Base-by-base conservation (phyloP, 2,797 vertebrate species). In the Ispidina picta region DNA sequence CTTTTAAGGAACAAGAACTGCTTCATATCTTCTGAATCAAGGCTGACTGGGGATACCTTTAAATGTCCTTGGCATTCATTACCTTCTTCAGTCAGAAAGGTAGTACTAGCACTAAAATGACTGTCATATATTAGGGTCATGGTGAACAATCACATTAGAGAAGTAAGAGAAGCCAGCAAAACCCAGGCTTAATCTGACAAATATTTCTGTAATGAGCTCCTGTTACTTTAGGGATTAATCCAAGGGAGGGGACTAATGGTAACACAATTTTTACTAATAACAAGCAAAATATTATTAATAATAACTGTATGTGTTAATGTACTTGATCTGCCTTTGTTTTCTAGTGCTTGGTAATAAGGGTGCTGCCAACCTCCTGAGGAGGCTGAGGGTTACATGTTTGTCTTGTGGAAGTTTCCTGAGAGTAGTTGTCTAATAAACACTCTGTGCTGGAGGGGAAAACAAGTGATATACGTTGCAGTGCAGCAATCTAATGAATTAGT, bases 401-500 rank as follows among this genome's bases (percentile, higher is more conserved):
- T 92, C 80, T 88, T 63, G 35, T 41, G 49, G 60, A 94, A 91
- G 48, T 44, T 93, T 89, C 63, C 74, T 83, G 83, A 89, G 93
- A 91, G 35, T 37, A 41, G 55, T 10, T 88, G 88, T 89, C 70
- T 83, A 60, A 89, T 86, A 94, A 92, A 91, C 74, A 41, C 48
- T 64, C 62, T 7, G 44, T 91, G 92, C 81, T 91, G 72, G 80
- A 92, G 90, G 86, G 88, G 68, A 88, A 94, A 91, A 84, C 83
- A 90, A 81, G 83, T 51, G 64, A 89, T 88, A 74, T 54, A 91
- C 31, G 2, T 84, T 86, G 83, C 77, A 65, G n/a, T 84, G 89
- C 68, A 69, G 77, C 59, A 86, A 66, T 62, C 76, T 89, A 91
- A 95, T 73, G 86, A 86, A 93, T 92, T 93, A 95, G 83, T 86